Percentiles rank a stretch among this genome's conserved stretches.
phyloP scores from a whole-genome alignment of 2,888 invertebrate genomes.

The Ditylenchus weischeri region DNA sequence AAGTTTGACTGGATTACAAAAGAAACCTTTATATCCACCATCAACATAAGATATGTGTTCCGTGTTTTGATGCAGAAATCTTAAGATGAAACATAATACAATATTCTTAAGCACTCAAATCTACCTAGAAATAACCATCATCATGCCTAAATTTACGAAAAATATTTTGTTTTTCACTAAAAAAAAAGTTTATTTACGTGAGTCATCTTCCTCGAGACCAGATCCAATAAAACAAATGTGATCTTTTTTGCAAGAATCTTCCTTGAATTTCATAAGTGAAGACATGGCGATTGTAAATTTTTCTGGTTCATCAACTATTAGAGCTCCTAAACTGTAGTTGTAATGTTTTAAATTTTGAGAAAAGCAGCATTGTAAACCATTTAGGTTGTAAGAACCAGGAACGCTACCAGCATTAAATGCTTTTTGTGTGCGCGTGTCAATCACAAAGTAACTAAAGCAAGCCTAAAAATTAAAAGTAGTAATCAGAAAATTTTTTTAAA shows the following conservation, averaged over 20 bases:
- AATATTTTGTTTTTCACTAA: constrained; percentile 59
- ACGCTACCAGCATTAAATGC: constrained; percentile 95
- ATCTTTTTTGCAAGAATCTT: constrained; percentile 71
- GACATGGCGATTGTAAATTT: constrained; percentile 91
- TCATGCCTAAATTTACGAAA: constrained; percentile 29
- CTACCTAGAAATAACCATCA: constrained; percentile 80
- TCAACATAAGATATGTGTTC: constrained; percentile 85
- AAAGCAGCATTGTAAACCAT: constrained; percentile 76
- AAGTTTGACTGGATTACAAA: background rate
- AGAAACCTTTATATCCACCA: constrained; percentile 75
- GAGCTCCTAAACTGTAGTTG: constrained; percentile 58
- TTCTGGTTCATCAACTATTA: constrained; percentile 88
- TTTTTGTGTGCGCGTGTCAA: constrained; percentile 92
- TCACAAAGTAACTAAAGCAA: constrained; percentile 76
- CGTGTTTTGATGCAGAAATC: constrained; percentile 87
- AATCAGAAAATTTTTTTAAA: background rate
- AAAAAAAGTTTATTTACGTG: constrained; percentile 18
- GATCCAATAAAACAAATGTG: constrained; percentile 75
- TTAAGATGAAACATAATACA: constrained; percentile 55
- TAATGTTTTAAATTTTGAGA: constrained; percentile 16
- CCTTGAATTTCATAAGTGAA: constrained; percentile 79
- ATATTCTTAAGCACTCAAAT: no score
- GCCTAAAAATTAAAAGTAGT: constrained; percentile 22
- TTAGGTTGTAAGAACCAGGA: constrained; percentile 93
- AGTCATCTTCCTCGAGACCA: constrained; percentile 73